These are phyloP conservation scores for Apteryx owenii DNA, from an alignment of 2,113 vertebrate species.

Conservation along the genomic window DNA sequence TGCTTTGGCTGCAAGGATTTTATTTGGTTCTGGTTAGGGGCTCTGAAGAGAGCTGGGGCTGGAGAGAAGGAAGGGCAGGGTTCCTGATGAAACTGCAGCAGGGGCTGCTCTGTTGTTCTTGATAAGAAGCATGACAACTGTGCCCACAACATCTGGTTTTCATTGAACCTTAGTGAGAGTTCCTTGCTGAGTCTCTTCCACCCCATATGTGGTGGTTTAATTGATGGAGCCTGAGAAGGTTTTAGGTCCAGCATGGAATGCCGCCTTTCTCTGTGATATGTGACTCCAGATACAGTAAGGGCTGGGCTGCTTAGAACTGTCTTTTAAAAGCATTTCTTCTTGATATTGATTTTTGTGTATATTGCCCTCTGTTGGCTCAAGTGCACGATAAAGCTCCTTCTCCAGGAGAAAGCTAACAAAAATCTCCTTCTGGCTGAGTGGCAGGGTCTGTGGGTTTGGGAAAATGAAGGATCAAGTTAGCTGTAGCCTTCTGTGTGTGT, in stretches of 20 bases:
- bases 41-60: not conserved
- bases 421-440: not conserved
- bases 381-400: not conserved
- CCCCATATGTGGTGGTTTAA: constrained; percentile 66
- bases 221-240: constrained; percentile 65
- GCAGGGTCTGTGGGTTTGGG: not conserved
- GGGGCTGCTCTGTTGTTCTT: constrained; percentile 39
- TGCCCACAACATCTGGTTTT: constrained; percentile 65
- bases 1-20: not conserved
- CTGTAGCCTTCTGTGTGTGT: not conserved
- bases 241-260: constrained; percentile 48
- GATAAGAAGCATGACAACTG: constrained; percentile 56
- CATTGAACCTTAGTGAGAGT: constrained; percentile 39
- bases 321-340: constrained; percentile 46
- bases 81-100: constrained; percentile 32
- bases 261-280: constrained; percentile 44
- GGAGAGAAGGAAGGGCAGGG: constrained; percentile 44
- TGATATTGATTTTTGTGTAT: constrained; percentile 36
- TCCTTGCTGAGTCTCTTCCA: constrained; percentile 65
- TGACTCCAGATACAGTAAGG: constrained; percentile 51
- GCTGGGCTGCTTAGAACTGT: not conserved
- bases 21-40: constrained; percentile 39
- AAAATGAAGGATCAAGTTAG: not conserved
- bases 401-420: constrained; percentile 3
- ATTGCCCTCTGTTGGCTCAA: constrained; percentile 66